Conservation (phyloP, 2,113 vertebrate species). For the Hylia prasina region DNA sequence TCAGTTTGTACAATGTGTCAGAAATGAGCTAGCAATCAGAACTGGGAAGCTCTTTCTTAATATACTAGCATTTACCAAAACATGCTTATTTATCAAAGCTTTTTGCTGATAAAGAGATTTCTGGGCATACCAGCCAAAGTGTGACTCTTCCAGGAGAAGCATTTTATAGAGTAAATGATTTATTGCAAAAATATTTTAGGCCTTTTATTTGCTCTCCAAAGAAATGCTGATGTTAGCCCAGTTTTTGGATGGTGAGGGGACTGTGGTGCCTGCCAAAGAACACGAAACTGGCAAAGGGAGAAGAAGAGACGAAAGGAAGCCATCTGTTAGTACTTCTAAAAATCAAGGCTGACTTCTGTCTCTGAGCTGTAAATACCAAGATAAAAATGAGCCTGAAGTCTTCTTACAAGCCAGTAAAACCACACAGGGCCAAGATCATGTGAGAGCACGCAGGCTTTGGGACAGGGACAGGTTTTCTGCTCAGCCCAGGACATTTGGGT, state of each 20-base stretch:
- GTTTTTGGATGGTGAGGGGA: background rate
- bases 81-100: background rate
- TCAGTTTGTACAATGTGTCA: background rate
- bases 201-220: background rate
- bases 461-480: background rate
- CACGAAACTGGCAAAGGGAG: background rate
- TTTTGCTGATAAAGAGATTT: background rate
- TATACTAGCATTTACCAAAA: background rate
- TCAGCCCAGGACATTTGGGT: background rate
- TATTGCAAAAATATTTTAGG: background rate
- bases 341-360: background rate
- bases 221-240: background rate
- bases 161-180: background rate
- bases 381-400: background rate
- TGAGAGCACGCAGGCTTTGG: background rate
- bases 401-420: background rate
- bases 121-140: background rate
- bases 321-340: background rate
- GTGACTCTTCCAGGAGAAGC: background rate
- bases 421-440: background rate
- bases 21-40: background rate
- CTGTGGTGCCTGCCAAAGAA: background rate
- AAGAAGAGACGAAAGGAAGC: background rate
- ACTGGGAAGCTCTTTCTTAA: background rate
- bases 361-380: background rate